These are phyloP conservation scores for Porites rus DNA, from an alignment of 92 coral and sea anemone species.

Conservation along the genomic window DNA sequence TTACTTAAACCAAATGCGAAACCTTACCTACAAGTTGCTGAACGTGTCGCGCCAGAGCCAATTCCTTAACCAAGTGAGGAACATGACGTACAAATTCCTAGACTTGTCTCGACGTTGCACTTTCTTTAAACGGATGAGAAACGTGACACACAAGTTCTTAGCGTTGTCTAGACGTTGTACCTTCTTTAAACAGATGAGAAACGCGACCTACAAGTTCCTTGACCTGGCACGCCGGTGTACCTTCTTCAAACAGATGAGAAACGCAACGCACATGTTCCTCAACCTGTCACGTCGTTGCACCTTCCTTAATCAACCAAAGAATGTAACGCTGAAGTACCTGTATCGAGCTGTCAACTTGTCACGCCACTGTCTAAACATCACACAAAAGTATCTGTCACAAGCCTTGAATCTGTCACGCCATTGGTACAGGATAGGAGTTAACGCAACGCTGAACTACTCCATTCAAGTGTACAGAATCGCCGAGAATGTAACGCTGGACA, in stretches of 20 bases:
- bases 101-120: constrained; percentile 1
- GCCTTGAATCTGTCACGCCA: constrained; percentile 71
- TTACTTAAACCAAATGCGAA: not conserved
- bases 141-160: not conserved
- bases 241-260: constrained; percentile 2
- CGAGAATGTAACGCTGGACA: constrained; percentile 61
- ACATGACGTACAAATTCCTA: constrained; percentile 5
- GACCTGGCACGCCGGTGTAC: constrained; percentile 5
- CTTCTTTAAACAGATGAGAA: not conserved
- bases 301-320: constrained; percentile 14
- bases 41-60: not conserved
- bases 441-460: constrained; percentile 58
- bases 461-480: constrained; percentile 50
- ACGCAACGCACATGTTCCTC: not conserved
- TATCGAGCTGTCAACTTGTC: constrained; percentile 2
- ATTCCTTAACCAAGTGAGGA: not conserved
- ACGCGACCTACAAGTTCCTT: not conserved
- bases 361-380: constrained; percentile 15
- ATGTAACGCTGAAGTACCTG: constrained; percentile 13
- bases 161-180: constrained; percentile 14
- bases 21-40: not conserved
- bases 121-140: not conserved
- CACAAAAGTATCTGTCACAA: not conserved
- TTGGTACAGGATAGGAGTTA: constrained; percentile 47
- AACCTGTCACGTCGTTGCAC: constrained; percentile 27